Percentiles rank a stretch among this genome's conserved stretches.
phyloP scores from a whole-genome alignment of 2,888 invertebrate genomes.

The Cosmia pyralina region DNA sequence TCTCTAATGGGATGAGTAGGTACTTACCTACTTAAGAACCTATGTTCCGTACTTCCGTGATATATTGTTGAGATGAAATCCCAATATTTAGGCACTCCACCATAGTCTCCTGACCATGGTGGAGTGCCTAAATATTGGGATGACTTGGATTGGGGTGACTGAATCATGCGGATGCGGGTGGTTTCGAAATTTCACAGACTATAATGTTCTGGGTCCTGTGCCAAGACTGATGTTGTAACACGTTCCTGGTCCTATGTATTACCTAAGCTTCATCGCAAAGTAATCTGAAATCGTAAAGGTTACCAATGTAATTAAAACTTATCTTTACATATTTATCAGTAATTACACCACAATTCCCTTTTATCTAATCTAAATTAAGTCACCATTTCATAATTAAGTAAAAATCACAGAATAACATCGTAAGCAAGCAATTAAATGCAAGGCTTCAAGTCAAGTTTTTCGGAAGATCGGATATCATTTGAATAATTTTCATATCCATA shows the following conservation, averaged over 20 bases:
- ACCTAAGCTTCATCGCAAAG: not conserved
- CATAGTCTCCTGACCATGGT: too few relatives aligned
- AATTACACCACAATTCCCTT: constrained; percentile 28
- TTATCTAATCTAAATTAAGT: constrained; percentile 24
- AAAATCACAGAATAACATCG: not conserved
- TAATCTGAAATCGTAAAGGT: constrained; percentile 5
- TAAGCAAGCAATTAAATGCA: not conserved
- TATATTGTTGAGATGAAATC: not conserved
- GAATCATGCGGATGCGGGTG: not conserved
- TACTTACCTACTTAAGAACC: not conserved
- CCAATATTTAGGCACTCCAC: not conserved
- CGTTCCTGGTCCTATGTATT: not conserved
- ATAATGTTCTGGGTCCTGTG: not conserved
- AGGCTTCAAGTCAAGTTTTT: not conserved
- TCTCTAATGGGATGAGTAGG: not conserved
- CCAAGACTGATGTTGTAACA: not conserved
- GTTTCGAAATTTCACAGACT: not conserved
- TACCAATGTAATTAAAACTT: not conserved
- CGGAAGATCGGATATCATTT: constrained; percentile 5
- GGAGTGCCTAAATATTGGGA: too few relatives aligned
- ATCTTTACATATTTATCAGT: constrained; percentile 17
- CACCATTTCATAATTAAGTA: constrained; percentile 11
- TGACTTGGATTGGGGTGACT: too few relatives aligned
- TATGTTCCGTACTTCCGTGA: not conserved
- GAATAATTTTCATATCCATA: not conserved